Evolutionary conservation across 2,113 vertebrate species (phyloP).

Genomic region (Grallaria varia): DNA sequence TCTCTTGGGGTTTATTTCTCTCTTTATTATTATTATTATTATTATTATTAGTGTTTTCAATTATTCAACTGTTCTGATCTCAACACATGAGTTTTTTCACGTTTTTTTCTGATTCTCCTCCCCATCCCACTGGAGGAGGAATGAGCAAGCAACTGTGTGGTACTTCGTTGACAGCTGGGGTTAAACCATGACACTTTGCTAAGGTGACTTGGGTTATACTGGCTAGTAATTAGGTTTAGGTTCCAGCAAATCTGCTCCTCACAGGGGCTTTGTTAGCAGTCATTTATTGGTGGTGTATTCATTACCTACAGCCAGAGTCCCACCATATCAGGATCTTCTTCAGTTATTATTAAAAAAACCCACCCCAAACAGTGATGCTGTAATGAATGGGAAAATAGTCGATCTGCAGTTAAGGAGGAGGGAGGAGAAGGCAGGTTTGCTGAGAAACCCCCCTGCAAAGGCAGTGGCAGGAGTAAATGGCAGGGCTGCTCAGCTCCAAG

Average conservation of each 20-base stretch:
- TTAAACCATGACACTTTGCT: neutral
- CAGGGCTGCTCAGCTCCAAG: neutral
- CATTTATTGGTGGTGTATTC: neutral
- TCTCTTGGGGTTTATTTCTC: neutral
- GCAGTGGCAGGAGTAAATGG: neutral
- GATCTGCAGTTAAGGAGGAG: neutral
- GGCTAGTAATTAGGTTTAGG: neutral
- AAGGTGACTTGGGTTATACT: neutral
- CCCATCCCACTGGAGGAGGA: neutral
- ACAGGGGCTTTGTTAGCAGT: neutral
- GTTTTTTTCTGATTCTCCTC: neutral
- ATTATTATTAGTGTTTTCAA: neutral
- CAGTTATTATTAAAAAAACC: neutral
- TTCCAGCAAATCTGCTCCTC: neutral
- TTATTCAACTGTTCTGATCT: neutral
- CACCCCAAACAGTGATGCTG: neutral
- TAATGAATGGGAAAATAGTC: neutral
- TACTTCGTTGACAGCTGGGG: neutral
- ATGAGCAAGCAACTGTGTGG: neutral
- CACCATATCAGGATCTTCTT: neutral
- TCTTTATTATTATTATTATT: neutral
- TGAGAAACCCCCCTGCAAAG: neutral
- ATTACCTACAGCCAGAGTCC: neutral
- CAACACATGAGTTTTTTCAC: rapidly evolving
- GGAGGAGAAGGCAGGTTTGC: neutral